Conservation (phyloP, 1,140 invertebrate genomes). For the Zaprionus vittiger region DNA sequence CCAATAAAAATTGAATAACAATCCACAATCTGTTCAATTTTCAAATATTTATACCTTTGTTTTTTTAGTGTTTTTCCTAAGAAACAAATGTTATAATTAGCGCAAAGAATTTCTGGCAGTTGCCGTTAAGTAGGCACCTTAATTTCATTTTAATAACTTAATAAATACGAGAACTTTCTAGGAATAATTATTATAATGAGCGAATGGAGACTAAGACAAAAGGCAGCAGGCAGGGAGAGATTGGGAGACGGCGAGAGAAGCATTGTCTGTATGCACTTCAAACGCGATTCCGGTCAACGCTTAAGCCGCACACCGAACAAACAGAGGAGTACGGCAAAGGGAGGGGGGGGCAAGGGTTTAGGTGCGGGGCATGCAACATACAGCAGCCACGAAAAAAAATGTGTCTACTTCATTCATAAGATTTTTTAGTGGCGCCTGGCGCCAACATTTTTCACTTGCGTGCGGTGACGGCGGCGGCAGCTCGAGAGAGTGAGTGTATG, state of each 20-base stretch:
- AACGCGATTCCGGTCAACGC: constrained; percentile 64
- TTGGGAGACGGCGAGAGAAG: neutral
- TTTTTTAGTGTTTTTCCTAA: neutral
- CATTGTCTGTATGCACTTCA: constrained; percentile 44
- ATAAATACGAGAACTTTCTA: constrained; percentile 68
- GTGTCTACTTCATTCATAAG: constrained; percentile 82
- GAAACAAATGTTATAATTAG: constrained; percentile 46
- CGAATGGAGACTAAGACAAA: constrained; percentile 34
- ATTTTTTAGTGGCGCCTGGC: constrained; percentile 81
- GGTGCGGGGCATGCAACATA: constrained; percentile 19
- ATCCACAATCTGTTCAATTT: neutral
- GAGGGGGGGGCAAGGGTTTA: neutral
- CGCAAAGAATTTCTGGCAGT: constrained; percentile 45
- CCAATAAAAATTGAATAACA: constrained; percentile 12
- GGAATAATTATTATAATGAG: constrained; percentile 66
- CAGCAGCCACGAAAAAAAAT: constrained; percentile 55
- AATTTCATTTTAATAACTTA: constrained; percentile 79
- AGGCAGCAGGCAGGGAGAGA: constrained; percentile 12
- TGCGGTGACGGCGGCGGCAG: constrained; percentile 65
- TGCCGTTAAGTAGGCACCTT: constrained; percentile 47
- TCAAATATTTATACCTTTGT: neutral
- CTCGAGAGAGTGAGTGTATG: constrained; percentile 24
- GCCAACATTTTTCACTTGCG: constrained; percentile 81
- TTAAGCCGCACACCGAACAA: constrained; percentile 49
- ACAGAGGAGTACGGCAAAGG: constrained; percentile 1